phyloP scores from a whole-genome alignment of 2,888 invertebrate species.

The Rhorus exstirpatorius region DNA sequence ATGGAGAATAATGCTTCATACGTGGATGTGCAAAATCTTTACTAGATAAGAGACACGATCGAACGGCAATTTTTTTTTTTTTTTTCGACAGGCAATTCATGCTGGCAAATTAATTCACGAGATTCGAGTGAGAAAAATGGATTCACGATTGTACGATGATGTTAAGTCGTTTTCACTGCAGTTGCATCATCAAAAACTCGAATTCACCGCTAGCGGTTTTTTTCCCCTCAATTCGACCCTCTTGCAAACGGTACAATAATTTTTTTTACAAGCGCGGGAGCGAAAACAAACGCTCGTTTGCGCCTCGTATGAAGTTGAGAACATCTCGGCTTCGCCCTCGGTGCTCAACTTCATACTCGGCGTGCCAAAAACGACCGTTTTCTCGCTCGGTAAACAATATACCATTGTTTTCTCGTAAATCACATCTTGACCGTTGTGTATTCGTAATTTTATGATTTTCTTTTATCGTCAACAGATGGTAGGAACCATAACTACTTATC shows the following conservation, averaged over 20 bases:
- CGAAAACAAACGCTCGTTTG: too few relatives aligned
- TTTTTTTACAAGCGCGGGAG: too few relatives aligned
- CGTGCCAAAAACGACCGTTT: too few relatives aligned
- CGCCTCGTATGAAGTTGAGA: too few relatives aligned
- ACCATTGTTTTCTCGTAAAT: too few relatives aligned
- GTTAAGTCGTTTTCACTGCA: slow-evolving; percentile 78
- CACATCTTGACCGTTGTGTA: background rate
- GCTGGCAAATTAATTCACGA: slow-evolving; percentile 65
- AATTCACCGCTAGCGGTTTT: slow-evolving; percentile 79
- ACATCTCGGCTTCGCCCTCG: too few relatives aligned
- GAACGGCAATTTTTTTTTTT: background rate
- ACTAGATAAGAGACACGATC: background rate
- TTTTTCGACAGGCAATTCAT: slow-evolving; percentile 40
- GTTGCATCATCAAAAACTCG: slow-evolving; percentile 76
- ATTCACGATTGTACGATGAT: slow-evolving; percentile 60
- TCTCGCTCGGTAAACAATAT: too few relatives aligned
- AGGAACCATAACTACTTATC: slow-evolving; percentile 73
- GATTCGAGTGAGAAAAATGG: slow-evolving; percentile 54
- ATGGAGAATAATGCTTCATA: too few relatives aligned
- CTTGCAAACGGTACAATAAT: slow-evolving; percentile 27
- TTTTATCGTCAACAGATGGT: slow-evolving; percentile 67
- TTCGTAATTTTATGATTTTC: background rate
- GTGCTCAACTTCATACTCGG: too few relatives aligned
- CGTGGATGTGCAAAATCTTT: too few relatives aligned
- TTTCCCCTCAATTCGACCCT: slow-evolving; percentile 77